Evolutionary conservation across 2,113 vertebrate species (phyloP).

Genomic region (Marmota flaviventris): DNA sequence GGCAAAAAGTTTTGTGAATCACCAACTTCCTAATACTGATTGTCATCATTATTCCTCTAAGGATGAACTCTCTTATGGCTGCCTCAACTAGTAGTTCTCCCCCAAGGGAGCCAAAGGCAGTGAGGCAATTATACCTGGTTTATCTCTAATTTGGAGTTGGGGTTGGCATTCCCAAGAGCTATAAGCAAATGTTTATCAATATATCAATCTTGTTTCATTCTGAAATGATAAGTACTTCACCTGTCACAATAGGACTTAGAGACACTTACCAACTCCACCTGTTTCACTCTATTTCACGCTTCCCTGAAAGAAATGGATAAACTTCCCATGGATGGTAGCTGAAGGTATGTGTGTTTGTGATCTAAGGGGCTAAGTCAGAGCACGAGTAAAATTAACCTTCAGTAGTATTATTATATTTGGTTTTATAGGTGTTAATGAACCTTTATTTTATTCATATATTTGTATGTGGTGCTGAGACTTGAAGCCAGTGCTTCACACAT

Average conservation of each 20-base stretch:
- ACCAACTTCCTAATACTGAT: background rate
- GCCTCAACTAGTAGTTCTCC: background rate
- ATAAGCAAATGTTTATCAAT: background rate
- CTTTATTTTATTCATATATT: too few relatives aligned
- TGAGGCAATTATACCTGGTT: background rate
- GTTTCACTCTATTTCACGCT: background rate
- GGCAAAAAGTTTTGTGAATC: background rate
- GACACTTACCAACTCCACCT: background rate
- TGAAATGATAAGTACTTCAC: background rate
- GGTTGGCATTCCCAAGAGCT: background rate
- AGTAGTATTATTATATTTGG: background rate
- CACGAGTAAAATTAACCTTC: background rate
- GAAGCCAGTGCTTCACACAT: too few relatives aligned
- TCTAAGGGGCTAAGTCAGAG: background rate
- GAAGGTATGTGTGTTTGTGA: background rate
- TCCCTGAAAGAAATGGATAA: conserved; percentile 15
- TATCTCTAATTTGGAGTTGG: background rate
- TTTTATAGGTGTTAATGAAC: too few relatives aligned
- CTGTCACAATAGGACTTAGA: background rate
- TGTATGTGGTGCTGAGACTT: too few relatives aligned
- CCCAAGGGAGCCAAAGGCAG: background rate
- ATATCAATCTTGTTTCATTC: background rate
- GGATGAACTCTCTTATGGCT: background rate
- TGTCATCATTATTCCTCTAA: background rate
- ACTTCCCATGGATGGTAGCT: background rate